A percentile compares a stretch with the other conserved stretches of the same genome.
Conservation (phyloP, 2,113 vertebrate species). For the Zosterops japonicus region DNA sequence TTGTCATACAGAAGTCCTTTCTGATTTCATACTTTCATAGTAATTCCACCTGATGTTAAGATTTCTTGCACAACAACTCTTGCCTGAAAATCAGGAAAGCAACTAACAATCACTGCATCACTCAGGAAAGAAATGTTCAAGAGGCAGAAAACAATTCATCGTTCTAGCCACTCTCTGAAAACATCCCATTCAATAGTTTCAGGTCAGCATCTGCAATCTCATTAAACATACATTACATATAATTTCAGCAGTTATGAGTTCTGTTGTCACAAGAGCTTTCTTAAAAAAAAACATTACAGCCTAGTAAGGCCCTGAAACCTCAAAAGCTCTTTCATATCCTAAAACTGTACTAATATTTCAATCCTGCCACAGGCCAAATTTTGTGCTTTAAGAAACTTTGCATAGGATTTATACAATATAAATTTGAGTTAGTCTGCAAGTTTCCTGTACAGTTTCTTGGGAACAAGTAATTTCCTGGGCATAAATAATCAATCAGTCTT, state of each 20-base stretch:
- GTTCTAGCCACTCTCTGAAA: background rate
- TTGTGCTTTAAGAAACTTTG: background rate
- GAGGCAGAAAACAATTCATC: background rate
- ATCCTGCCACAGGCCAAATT: background rate
- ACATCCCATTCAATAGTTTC: background rate
- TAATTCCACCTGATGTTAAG: background rate
- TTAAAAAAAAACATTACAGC: background rate
- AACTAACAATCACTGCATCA: background rate
- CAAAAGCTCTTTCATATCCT: background rate
- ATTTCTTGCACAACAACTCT: background rate
- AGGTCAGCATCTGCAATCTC: background rate
- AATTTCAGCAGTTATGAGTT: background rate
- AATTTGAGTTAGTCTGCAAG: background rate
- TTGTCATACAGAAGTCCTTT: background rate
- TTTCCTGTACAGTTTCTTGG: background rate
- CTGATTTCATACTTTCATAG: background rate
- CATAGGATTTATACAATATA: background rate
- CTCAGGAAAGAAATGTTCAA: background rate
- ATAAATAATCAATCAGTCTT: background rate
- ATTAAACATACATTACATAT: background rate
- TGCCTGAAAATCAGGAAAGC: background rate
- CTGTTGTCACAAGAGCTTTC: background rate
- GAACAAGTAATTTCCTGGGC: background rate
- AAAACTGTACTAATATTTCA: background rate
- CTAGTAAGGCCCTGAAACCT: background rate